A percentile compares a stretch with the other conserved stretches of the same genome.
phyloP scores from a whole-genome alignment of 2,888 invertebrate species.

The Aspidapion aeneum region DNA sequence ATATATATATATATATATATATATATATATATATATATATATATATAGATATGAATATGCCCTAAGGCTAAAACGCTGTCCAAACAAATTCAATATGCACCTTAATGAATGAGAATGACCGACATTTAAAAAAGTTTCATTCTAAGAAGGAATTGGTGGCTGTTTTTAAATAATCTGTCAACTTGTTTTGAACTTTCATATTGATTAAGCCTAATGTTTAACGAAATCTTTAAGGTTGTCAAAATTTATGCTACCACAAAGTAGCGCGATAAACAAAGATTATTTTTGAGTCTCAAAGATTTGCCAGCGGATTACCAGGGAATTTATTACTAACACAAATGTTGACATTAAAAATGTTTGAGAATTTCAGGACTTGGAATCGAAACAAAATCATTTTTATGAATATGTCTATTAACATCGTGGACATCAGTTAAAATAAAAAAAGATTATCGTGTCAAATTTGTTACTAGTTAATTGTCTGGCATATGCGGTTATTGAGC shows the following conservation, averaged over 20 bases:
- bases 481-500: background rate
- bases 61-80: too few relatives aligned
- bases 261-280: conserved; percentile 37
- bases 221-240: background rate
- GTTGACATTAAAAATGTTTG: conserved; percentile 1
- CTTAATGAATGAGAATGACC: too few relatives aligned
- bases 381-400: background rate
- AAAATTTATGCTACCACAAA: conserved; percentile 26
- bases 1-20: too few relatives aligned
- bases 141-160: too few relatives aligned
- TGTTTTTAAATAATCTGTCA: too few relatives aligned
- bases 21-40: too few relatives aligned
- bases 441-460: background rate
- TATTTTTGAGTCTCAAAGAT: conserved; percentile 36
- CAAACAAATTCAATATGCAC: too few relatives aligned
- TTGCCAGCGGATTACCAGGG: conserved; percentile 20
- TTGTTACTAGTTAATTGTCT: background rate
- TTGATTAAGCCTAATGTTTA: background rate
- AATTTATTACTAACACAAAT: conserved; percentile 4
- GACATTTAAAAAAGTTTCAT: too few relatives aligned
- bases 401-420: background rate
- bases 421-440: background rate
- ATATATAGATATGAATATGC: too few relatives aligned
- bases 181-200: too few relatives aligned
- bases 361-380: background rate